Percentiles rank a stretch among this genome's conserved stretches.
Evolutionary conservation across 2,888 invertebrate species (phyloP).

Genomic region (Apamea anceps): DNA sequence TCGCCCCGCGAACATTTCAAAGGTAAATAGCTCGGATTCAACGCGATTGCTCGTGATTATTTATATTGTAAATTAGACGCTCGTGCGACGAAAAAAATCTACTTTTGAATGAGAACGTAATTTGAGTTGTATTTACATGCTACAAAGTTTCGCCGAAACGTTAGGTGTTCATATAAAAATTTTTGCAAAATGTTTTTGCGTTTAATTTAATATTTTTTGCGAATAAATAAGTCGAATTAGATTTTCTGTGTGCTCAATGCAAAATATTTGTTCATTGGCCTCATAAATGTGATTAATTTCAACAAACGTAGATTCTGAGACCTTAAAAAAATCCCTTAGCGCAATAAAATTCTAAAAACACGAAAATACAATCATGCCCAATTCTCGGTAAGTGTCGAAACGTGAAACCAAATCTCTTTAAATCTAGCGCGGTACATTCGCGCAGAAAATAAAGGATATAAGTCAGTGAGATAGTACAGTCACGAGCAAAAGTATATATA

Average conservation of each 20-base stretch:
- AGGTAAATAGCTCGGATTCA: constrained; percentile 80
- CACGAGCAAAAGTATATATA: too few relatives aligned
- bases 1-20: constrained; percentile 73
- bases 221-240: constrained; percentile 41
- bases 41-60: constrained; percentile 79
- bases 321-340: neutral
- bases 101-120: constrained; percentile 65
- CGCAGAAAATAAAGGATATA: constrained; percentile 62
- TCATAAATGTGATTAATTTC: neutral
- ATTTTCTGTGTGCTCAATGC: constrained; percentile 10
- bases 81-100: constrained; percentile 59
- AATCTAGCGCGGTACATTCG: constrained; percentile 66
- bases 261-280: neutral
- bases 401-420: constrained; percentile 71
- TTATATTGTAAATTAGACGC: constrained; percentile 80
- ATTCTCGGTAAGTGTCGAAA: constrained; percentile 52
- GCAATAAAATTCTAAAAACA: constrained; percentile 30
- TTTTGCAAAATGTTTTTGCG: constrained; percentile 41
- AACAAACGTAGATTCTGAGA: neutral
- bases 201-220: constrained; percentile 25
- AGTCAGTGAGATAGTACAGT: constrained; percentile 64
- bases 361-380: constrained; percentile 34
- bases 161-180: constrained; percentile 45
- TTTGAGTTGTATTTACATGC: constrained; percentile 62
- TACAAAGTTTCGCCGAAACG: constrained; percentile 43